Base-by-base conservation (phyloP, 2,113 vertebrate genomes). In the Ochotona curzoniae region DNA sequence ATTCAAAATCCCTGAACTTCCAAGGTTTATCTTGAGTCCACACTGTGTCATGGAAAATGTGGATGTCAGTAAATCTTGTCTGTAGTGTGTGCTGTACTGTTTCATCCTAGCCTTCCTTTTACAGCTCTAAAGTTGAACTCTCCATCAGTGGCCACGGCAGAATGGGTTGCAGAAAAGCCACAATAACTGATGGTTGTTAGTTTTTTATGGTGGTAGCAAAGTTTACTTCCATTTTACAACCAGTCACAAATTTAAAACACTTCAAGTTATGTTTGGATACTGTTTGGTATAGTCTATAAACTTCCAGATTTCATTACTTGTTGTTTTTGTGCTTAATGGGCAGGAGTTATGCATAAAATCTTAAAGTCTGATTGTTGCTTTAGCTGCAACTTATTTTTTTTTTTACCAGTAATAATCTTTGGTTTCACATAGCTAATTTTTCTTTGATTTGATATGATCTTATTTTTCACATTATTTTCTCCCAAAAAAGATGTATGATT, bases 281-380 rank as follows among this genome's bases (percentile, higher is more conserved):
- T 92, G 38, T 84, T 87, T 91, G 32, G 12, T 70, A 93, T 69
- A 90, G 63, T 84, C 67, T 26, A 67, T 92, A 93, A 93, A 92
- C 83, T 66, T 91, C 26, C 49, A 85, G 82, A 87, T 93, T 94
- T 93, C 78, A 78, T 60, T 73, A 67, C 26, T 81, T 81, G 57
- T 23, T 87, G 47, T 90, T 91, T 88, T 63, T 26, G 28, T 84
- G 49, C 44, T 85, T 76, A 91, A 44, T 44, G 38, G 38, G 38
- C 38, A 92, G 74, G 78, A 84, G 92, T 90, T 93, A 63, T 73
- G 69, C 4, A 44, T 38, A 75, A 70, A 49, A 82, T 38, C 32
- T 90, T 49, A 0, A 83, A 87, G 60, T 90, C 35, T 81, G 85
- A 90, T 73, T 25, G 66, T 63, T 87, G 15, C 25, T 87, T 87